These are phyloP conservation scores for Leptocoma aspasia DNA, from an alignment of 2,113 vertebrate genomes.

Conservation along the genomic window DNA sequence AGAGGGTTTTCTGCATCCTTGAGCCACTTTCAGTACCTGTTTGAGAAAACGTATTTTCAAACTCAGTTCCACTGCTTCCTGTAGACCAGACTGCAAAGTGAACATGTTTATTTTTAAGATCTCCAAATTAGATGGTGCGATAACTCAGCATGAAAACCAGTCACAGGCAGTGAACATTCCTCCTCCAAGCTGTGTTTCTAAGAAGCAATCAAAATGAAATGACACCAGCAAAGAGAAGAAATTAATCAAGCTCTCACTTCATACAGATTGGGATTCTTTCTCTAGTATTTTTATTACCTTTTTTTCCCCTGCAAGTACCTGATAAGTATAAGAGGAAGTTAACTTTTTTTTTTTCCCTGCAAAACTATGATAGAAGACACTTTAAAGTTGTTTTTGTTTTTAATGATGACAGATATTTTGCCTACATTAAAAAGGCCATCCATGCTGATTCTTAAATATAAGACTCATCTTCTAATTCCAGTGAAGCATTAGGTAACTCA, in stretches of 20 bases:
- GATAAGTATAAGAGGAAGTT: not conserved
- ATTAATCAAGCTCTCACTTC: not conserved
- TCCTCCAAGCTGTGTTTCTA: not conserved
- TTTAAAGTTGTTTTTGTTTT: not conserved
- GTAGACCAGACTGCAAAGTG: not conserved
- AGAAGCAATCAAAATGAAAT: not conserved
- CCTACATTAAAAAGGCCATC: not conserved
- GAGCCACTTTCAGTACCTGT: not conserved
- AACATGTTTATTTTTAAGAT: not conserved
- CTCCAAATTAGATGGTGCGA: not conserved
- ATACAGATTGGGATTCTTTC: not conserved
- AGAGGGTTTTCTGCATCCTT: not conserved
- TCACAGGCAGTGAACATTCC: not conserved
- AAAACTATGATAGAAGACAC: not conserved
- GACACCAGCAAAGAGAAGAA: not conserved
- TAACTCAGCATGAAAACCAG: not conserved
- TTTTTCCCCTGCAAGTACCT: not conserved
- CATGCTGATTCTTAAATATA: not conserved
- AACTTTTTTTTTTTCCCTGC: not conserved
- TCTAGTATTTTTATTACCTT: not conserved
- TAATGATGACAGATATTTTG: not conserved
- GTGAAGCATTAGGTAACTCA: not conserved
- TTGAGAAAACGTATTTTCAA: not conserved
- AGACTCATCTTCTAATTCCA: not conserved
- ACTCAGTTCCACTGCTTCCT: not conserved